Percentiles rank a stretch among this genome's conserved stretches.
These are phyloP conservation scores for Phasia obesa DNA, from an alignment of 2,888 invertebrate species.

Conservation along the genomic window DNA sequence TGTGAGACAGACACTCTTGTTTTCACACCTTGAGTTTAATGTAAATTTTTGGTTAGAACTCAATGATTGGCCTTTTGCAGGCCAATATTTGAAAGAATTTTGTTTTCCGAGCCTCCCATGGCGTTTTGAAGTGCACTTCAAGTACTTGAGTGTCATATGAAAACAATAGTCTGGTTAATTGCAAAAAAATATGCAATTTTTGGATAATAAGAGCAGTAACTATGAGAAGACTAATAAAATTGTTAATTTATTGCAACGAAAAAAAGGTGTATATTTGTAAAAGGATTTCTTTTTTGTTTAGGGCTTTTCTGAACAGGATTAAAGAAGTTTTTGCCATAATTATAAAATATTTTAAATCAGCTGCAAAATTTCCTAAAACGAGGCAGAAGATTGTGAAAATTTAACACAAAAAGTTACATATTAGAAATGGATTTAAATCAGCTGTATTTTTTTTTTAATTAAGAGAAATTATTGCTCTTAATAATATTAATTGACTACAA, in stretches of 20 bases:
- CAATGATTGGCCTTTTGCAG: background rate
- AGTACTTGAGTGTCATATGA: background rate
- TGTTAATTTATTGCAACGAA: background rate
- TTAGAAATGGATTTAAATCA: background rate
- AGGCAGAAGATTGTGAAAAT: background rate
- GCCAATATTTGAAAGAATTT: background rate
- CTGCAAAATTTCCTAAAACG: background rate
- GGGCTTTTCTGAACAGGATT: constrained; percentile 7
- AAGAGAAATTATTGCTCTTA: too few relatives aligned
- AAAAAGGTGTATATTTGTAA: constrained; percentile 10
- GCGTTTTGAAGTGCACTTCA: constrained; percentile 32
- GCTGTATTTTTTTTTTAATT: background rate
- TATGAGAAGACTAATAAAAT: background rate
- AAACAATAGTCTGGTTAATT: constrained; percentile 59
- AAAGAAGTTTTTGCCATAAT: background rate
- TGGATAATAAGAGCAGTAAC: constrained; percentile 22
- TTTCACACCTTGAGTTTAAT: constrained; percentile 51
- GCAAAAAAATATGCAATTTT: constrained; percentile 41
- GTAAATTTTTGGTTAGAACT: constrained; percentile 18
- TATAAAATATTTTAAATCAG: background rate
- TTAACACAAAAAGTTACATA: background rate
- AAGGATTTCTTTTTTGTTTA: constrained; percentile 13
- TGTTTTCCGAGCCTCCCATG: constrained; percentile 8
- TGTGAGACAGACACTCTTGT: background rate
- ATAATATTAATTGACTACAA: too few relatives aligned